Conservation (phyloP, 1,140 invertebrate genomes). For the Meloidogyne hapla region DNA sequence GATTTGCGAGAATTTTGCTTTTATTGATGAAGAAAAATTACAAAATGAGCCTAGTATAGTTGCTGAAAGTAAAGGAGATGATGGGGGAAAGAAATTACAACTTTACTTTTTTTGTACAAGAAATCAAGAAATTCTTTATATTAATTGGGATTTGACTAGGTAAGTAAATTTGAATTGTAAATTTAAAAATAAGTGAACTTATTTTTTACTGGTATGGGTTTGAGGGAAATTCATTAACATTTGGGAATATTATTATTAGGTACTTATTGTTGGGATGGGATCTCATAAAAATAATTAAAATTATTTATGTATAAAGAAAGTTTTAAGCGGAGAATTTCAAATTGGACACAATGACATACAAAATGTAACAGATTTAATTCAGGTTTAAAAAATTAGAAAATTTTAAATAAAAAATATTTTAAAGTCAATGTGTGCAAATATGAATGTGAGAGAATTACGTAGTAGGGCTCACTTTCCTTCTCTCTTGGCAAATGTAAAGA, state of each 20-base stretch:
- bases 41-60: not conserved
- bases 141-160: slow-evolving; percentile 16
- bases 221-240: not conserved
- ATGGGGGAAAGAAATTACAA: not conserved
- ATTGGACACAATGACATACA: slow-evolving; percentile 48
- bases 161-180: no score
- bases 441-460: slow-evolving; percentile 34
- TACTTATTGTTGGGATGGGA: not conserved
- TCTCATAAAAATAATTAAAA: not conserved
- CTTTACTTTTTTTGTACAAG: slow-evolving; percentile 35
- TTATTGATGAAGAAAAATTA: slow-evolving; percentile 30
- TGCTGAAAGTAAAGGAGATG: not conserved
- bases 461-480: slow-evolving; percentile 40
- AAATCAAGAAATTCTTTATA: slow-evolving; percentile 19
- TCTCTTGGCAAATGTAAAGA: slow-evolving; percentile 19
- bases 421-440: slow-evolving; percentile 28
- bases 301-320: not conserved
- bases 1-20: slow-evolving; percentile 33
- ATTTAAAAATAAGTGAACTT: no score
- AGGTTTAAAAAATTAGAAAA: not conserved
- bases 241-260: no score
- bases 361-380: slow-evolving; percentile 25
- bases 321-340: slow-evolving; percentile 21
- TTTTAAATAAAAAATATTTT: slow-evolving; percentile 6
- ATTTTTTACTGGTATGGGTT: not conserved